Evolutionary conservation across 2,797 vertebrate species (phyloP).

Genomic region (Scyliorhinus canicula): DNA sequence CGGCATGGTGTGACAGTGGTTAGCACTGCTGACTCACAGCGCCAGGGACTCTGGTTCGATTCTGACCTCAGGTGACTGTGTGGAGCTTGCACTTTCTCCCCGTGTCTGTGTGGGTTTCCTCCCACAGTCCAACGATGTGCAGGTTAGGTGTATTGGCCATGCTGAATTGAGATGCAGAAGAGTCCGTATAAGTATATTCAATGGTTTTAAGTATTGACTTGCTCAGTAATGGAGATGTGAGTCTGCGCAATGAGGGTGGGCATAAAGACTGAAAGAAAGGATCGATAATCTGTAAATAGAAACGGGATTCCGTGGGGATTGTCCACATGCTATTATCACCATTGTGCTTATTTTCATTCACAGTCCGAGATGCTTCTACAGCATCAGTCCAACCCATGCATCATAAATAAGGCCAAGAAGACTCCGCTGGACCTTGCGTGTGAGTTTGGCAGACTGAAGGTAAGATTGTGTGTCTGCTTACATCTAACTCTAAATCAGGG

Average conservation of each 20-base stretch:
- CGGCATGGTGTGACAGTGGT: too few species aligned
- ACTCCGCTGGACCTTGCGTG: constrained; percentile 86
- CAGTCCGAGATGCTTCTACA: constrained; percentile 93
- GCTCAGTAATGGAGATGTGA: neutral
- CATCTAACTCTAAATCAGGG: neutral
- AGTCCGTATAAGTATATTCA: neutral
- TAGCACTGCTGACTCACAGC: too few species aligned
- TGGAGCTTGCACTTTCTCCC: too few species aligned
- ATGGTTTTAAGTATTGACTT: neutral
- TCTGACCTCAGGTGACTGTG: too few species aligned
- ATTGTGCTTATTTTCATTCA: neutral
- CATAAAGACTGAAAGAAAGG: neutral
- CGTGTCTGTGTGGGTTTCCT: too few species aligned
- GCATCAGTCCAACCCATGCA: constrained; percentile 88
- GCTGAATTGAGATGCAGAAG: too few species aligned
- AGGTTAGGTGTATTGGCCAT: too few species aligned
- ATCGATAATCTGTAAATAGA: neutral
- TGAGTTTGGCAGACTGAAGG: constrained; percentile 86
- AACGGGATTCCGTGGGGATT: neutral
- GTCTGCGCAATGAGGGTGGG: neutral
- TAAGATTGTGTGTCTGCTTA: constrained; percentile 48
- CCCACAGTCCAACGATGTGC: too few species aligned
- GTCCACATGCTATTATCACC: neutral
- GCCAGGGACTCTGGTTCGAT: too few species aligned
- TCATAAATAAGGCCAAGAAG: constrained; percentile 82